A percentile compares a stretch with the other conserved stretches of the same genome.
Evolutionary conservation across 2,888 invertebrate genomes (phyloP).

Genomic region (Meta bourneti): DNA sequence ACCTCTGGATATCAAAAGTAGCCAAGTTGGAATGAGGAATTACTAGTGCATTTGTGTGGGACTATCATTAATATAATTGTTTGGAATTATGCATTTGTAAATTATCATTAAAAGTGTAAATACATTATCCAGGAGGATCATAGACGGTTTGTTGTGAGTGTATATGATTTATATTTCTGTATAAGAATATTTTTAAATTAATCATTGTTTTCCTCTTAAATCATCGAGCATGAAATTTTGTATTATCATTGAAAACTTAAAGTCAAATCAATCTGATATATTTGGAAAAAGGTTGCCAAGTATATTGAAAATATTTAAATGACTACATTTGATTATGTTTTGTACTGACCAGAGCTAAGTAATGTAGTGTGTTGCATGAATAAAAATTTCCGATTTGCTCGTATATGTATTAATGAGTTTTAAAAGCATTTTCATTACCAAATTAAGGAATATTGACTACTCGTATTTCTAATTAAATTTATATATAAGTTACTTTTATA

Average conservation of each 20-base stretch:
- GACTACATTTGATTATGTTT: not conserved
- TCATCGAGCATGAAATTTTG: not conserved
- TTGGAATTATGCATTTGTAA: constrained; percentile 50
- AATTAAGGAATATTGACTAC: no score
- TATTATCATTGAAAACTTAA: not conserved
- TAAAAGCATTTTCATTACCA: no score
- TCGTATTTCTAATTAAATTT: no score
- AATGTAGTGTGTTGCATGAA: not conserved
- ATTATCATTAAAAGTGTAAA: constrained; percentile 61
- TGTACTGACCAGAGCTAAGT: not conserved
- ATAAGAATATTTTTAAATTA: not conserved
- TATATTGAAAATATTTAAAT: not conserved
- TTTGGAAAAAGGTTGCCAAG: not conserved
- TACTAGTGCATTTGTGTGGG: not conserved
- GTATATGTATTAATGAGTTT: not conserved
- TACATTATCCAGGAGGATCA: constrained; percentile 31
- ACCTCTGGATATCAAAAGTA: constrained; percentile 74
- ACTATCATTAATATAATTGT: constrained; percentile 11
- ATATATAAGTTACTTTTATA: no score
- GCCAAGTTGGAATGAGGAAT: not conserved
- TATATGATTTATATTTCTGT: constrained; percentile 5
- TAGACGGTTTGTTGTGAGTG: constrained; percentile 10
- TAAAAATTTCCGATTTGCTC: not conserved
- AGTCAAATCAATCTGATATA: not conserved
- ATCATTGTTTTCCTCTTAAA: constrained; percentile 22